Base-by-base conservation (phyloP, 2,888 invertebrate species). In the Sipha maydis region DNA sequence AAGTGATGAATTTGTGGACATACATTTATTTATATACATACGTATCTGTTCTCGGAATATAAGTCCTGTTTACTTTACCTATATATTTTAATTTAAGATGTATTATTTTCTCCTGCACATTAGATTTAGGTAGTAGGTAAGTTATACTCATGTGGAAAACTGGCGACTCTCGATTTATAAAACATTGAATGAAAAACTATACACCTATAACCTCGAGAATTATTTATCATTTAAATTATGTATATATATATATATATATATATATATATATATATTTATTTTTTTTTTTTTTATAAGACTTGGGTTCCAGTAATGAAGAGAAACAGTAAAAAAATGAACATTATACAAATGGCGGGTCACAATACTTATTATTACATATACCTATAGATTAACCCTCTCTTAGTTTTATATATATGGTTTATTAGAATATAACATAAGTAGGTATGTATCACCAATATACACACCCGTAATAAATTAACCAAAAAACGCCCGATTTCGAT, bases 391-490 rank as follows among this genome's bases (percentile, higher is more conserved):
- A 75, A 75, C 75, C 75, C 75, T 38, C 38, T 75, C 75, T 75
- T 38, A 14, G 38, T 21, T 38, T 38, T 75, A 38, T 34, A 75
- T 38, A 38, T 4, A 69, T 61, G 61, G 61, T 61, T 61, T 71
- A 71, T 71, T 71, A 71, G 71, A 71, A 71, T 71, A 31, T 71
- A 71, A 71, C 28, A 71, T 31, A 31, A 28, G 17, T 31, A 83
- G 2, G 78, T 69, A 69, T 54, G 78, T 78, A 78, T 85, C 69
- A 85, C 48, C 73, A 31, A 78, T 56, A 61, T 67, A 67, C 28
- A 82, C 88, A 34, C 61, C 82, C 76, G 88, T 88, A 88, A 88
- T 88, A 88, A 88, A 88, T 88, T 88, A 88, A 73, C 79, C 71
- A 14, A 67, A 80, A 84, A 75, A 84, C 75, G 82, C 28, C 61